Base-by-base conservation (phyloP, 2,797 vertebrate species). In the Melanotaenia nigrans region DNA sequence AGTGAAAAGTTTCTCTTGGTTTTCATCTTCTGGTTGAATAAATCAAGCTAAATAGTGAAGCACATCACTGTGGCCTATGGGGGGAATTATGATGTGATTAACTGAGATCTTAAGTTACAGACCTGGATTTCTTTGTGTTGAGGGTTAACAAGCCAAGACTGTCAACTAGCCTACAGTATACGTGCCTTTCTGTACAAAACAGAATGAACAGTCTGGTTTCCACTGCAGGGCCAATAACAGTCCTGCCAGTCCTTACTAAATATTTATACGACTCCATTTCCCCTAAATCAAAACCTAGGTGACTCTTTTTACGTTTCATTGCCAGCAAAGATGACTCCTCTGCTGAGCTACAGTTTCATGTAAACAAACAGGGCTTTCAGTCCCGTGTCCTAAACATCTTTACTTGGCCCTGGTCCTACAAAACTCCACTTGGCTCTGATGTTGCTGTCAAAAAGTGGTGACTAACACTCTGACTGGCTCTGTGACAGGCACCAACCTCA, bases 211-310 rank as follows among this genome's bases (percentile, higher is more conserved):
- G 30, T 59, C 59, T 77, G 62, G 64, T 82, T 85, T 81, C 32
- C 53, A 63, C 71, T 56, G 36, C 73, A 53, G 56, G 25, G 73
- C 78, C 73, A 81, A 73, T 24, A 77, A 56, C 57, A 65, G 59
- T 68, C 61, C 66, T 77, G 82, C 81, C 86, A 88, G 75, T 47
- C 58, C 79, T 82, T 58, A 77, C 80, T 85, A 90, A 92, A 91
- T 90, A 86, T 90, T 91, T 92, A 90, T 81, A 81, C 7, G 30
- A 86, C 71, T 85, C 81, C 65, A 81, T 85, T 86, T 85, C 75
- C 80, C 63, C 68, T 86, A 70, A 87, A 87, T 85, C 83, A 87
- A 79, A 83, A 85, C 60, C 33, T 78, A 87, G 78, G 82, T 90
- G 84, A 89, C 83, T 86, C 65, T 87, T 77, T 85, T 71, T 81